Evolutionary conservation across 1,140 invertebrate genomes (phyloP), one percentile per base, ranked within the genome.

Genomic region (Neomicropteryx cornuta): DNA sequence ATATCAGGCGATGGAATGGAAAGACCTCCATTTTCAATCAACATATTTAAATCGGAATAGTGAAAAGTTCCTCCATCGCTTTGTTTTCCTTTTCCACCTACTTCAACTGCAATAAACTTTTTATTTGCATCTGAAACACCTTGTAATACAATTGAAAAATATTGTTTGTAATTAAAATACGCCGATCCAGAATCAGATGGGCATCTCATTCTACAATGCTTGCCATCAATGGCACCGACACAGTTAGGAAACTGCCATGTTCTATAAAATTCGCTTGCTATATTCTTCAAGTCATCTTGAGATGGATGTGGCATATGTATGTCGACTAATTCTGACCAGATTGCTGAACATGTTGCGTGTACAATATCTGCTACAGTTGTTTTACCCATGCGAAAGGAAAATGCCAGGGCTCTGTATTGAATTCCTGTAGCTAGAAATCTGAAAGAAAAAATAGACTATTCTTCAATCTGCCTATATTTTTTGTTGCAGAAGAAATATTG

Each of bases 81-180:
- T 47, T 48, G 44, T 42, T 45, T 54, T 32, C 52, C 55, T 48
- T 50, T 48, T 19, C 44, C 45, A 16, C 62, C 59, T n/a, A 63
- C 42, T 45, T 65, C 52, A 42, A 51, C 35, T 27, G 33, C 37
- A 11, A 54, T 33, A 46, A 62, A 58, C 45, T 47, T 48, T 41
- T 58, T 58, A 5, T 51, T 48, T 16, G 48, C 48, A 56, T 60
- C 51, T 17, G 46, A 53, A 5, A 61, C 43, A 31, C 54, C 60
- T 43, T 66, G 30, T 18, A 63, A 44, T 18, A 66, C 50, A 11
- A 63, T 52, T 30, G 50, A 57, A 39, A 54, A 45, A 30, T 38
- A 50, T 14, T 51, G 50, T 49, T 66, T 68, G 43, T 66, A 70
- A 48, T 66, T 62, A 38, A 49, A 62, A 44, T 48, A 62, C 22